These are phyloP conservation scores for Zosterops japonicus DNA, from an alignment of 2,113 vertebrate genomes.

Conservation along the genomic window DNA sequence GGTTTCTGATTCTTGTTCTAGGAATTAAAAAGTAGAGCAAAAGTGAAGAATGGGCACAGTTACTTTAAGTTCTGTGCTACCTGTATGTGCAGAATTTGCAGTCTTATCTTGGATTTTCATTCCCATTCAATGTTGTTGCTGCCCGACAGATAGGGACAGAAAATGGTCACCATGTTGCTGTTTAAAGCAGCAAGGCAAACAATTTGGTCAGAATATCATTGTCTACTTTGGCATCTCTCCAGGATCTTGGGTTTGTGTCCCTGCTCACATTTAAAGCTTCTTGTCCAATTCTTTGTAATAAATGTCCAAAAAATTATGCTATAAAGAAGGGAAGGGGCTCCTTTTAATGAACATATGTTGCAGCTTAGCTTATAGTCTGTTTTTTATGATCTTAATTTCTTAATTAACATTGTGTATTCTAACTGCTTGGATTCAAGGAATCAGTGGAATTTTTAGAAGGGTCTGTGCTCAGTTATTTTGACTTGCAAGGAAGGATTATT, in stretches of 20 bases:
- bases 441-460: background rate
- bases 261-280: background rate
- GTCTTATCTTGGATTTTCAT: background rate
- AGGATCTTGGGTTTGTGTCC: background rate
- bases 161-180: background rate
- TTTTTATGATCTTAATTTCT: background rate
- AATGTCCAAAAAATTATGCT: background rate
- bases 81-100: background rate
- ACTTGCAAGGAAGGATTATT: background rate
- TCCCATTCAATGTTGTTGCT: background rate
- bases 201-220: background rate
- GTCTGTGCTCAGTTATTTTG: background rate
- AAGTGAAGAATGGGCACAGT: background rate
- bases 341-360: background rate
- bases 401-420: background rate
- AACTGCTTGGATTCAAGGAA: background rate
- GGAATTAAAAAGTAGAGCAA: background rate
- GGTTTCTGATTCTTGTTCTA: background rate
- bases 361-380: background rate
- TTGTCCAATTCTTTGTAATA: background rate
- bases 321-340: background rate
- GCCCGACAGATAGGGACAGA: background rate
- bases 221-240: background rate
- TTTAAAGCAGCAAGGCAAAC: slow-evolving; percentile 10
- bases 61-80: background rate